These are phyloP conservation scores for Chaenogobius annularis DNA, from an alignment of 2,113 vertebrate genomes.

Conservation along the genomic window DNA sequence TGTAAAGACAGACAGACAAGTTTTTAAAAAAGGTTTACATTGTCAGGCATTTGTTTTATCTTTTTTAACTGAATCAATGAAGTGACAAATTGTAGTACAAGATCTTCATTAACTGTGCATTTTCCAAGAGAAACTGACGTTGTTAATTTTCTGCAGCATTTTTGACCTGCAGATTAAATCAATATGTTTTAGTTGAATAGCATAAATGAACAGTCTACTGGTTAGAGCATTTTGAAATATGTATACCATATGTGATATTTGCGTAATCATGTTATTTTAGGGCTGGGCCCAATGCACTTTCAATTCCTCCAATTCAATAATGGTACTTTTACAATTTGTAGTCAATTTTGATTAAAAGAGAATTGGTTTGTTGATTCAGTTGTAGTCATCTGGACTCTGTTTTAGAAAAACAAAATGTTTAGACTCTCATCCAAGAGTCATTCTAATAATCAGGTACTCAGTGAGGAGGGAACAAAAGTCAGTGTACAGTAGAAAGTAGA, in stretches of 20 bases:
- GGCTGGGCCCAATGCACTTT: constrained; percentile 69
- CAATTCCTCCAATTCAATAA: constrained; percentile 54
- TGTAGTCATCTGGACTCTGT: no score
- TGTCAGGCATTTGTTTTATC: constrained; percentile 3
- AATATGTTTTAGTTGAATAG: constrained; percentile 20
- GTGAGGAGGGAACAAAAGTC: no score
- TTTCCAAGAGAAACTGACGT: background rate
- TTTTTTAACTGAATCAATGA: constrained; percentile 28
- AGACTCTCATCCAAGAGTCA: no score
- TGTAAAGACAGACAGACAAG: background rate
- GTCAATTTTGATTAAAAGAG: background rate
- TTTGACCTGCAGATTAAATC: constrained; percentile 3
- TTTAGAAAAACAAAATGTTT: no score
- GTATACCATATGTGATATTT: constrained; percentile 69
- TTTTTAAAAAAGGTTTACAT: constrained; percentile 43
- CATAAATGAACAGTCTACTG: constrained; percentile 34
- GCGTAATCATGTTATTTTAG: constrained; percentile 84
- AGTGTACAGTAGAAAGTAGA: no score
- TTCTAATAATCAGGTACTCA: no score
- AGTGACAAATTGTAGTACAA: constrained; percentile 36
- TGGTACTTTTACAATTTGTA: background rate
- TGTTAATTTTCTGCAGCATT: no score
- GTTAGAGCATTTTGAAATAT: constrained; percentile 24
- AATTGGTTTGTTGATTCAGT: background rate
- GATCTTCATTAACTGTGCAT: constrained; percentile 32